Evolutionary conservation across 1,140 invertebrate genomes (phyloP).

Genomic region (Leptinotarsa undecemlineata): DNA sequence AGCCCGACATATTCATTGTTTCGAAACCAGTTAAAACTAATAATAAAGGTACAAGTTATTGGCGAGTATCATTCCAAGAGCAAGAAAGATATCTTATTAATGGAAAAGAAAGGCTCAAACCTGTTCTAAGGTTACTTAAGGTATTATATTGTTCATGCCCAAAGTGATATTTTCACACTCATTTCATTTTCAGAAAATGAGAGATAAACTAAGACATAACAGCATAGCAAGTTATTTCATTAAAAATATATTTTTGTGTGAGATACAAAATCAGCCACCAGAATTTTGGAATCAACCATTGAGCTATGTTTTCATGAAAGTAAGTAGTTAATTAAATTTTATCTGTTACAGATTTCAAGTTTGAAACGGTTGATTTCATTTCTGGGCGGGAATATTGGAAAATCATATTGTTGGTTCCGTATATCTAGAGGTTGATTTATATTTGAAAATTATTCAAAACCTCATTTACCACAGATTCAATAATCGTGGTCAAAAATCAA

Average conservation of each 20-base stretch:
- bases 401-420: too few relatives aligned
- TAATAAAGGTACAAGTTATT: not conserved
- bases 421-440: too few relatives aligned
- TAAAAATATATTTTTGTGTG: slow-evolving; percentile 16
- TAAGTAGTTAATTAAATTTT: not conserved
- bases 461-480: too few relatives aligned
- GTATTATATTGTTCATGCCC: not conserved
- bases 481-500: too few relatives aligned
- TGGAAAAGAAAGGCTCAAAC: slow-evolving; percentile 9
- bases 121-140: slow-evolving; percentile 8
- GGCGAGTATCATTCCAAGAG: not conserved
- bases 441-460: too few relatives aligned
- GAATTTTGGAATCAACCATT: slow-evolving; percentile 12
- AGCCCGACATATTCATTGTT: not conserved
- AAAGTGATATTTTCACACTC: not conserved
- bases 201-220: slow-evolving; percentile 4
- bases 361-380: too few relatives aligned
- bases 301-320: slow-evolving; percentile 17
- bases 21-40: slow-evolving; percentile 1
- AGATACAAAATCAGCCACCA: not conserved
- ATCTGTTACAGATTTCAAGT: too few relatives aligned
- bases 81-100: slow-evolving; percentile 7
- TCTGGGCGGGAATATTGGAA: too few relatives aligned
- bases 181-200: slow-evolving; percentile 19
- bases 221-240: slow-evolving; percentile 12